Conservation (phyloP, 2,113 vertebrate genomes). For the Perccottus glenii region DNA sequence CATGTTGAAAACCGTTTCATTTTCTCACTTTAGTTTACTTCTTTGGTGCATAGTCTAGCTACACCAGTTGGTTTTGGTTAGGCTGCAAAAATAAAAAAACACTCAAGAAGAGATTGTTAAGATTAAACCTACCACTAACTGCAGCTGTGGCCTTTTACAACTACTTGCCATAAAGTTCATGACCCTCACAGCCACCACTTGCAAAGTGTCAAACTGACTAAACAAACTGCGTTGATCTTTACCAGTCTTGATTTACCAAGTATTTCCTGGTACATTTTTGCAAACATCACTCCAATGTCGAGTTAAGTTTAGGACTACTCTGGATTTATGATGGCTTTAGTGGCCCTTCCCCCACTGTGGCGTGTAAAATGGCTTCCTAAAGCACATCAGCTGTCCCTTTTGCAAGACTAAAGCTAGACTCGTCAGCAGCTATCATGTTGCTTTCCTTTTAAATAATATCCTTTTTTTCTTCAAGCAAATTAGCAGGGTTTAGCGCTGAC, state of each 20-base stretch:
- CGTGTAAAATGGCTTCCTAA: conserved; percentile 75
- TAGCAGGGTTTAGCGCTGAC: neutral
- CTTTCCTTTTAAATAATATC: neutral
- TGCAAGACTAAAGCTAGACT: conserved; percentile 24
- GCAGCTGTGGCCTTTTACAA: conserved; percentile 27
- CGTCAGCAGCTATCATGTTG: conserved; percentile 7
- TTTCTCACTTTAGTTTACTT: neutral
- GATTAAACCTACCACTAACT: neutral
- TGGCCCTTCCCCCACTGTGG: conserved; percentile 63
- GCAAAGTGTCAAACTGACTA: conserved; percentile 34
- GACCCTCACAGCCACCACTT: conserved; percentile 32
- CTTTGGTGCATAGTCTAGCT: neutral
- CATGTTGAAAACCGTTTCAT: too few relatives aligned
- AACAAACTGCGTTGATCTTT: conserved; percentile 24
- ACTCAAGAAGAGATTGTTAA: neutral
- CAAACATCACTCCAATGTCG: conserved; percentile 13
- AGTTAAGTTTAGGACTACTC: conserved; percentile 30
- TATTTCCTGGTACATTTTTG: neutral
- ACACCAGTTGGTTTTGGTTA: neutral
- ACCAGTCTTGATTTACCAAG: neutral
- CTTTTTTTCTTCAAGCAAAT: neutral
- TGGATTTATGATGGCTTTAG: conserved; percentile 53
- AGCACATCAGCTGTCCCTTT: conserved; percentile 60
- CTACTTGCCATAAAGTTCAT: conserved; percentile 58
- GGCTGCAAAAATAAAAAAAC: neutral